phyloP scores from a whole-genome alignment of 2,888 invertebrate genomes.

The Ephialtes manifestator region DNA sequence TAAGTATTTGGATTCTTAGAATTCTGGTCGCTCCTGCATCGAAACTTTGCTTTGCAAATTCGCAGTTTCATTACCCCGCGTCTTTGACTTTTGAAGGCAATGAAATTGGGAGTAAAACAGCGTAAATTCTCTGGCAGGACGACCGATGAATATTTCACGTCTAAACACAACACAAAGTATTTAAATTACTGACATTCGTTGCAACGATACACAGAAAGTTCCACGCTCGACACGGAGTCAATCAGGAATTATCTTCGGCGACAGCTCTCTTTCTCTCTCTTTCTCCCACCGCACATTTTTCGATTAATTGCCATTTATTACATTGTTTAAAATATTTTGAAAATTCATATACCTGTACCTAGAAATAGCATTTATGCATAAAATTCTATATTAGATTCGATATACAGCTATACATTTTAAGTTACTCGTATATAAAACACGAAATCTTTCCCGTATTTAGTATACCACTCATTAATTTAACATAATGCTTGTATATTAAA shows the following conservation, averaged over 20 bases:
- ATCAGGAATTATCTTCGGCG: slow-evolving; percentile 33
- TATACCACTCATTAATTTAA: too few relatives aligned
- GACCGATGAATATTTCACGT: slow-evolving; percentile 61
- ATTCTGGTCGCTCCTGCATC: neutral
- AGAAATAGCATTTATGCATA: too few relatives aligned
- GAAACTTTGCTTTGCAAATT: slow-evolving; percentile 5
- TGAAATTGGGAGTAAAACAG: slow-evolving; percentile 28
- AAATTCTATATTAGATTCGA: too few relatives aligned
- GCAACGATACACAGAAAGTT: slow-evolving; percentile 62
- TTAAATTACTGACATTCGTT: slow-evolving; percentile 66
- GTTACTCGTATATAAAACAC: too few relatives aligned
- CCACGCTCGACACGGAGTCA: slow-evolving; percentile 52
- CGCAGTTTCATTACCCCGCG: slow-evolving; percentile 25
- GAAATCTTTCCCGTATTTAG: too few relatives aligned
- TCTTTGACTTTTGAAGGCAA: neutral
- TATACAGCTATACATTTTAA: too few relatives aligned
- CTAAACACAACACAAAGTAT: slow-evolving; percentile 68
- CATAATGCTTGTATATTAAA: too few relatives aligned
- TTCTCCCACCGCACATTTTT: slow-evolving; percentile 23
- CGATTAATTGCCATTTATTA: neutral
- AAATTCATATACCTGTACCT: too few relatives aligned
- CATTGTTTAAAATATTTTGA: too few relatives aligned
- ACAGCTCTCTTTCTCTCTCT: slow-evolving; percentile 27
- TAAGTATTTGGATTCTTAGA: neutral
- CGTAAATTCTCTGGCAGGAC: slow-evolving; percentile 31